Evolutionary conservation across 2,113 vertebrate species (phyloP), one percentile per base, ranked within the genome.

Genomic region (Phalacrocorax pelagicus): DNA sequence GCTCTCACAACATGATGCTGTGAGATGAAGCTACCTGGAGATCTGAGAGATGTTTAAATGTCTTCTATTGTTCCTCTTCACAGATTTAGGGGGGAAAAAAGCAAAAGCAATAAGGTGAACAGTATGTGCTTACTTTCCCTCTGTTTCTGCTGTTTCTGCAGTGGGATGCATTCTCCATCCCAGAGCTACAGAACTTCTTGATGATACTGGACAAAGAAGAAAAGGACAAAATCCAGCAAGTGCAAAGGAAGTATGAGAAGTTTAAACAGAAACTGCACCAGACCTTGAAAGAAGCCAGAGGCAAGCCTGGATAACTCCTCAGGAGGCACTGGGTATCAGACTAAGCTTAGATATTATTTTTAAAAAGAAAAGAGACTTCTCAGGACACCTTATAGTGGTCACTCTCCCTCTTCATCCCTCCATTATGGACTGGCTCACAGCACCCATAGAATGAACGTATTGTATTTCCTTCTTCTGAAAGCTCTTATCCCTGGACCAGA

Each of bases 81-180:
- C 18, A 55, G 55, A 67, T 20, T 15, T 18, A 26, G 57, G 44
- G 79, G 5, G 4, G 1, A 5, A 11, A 27, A 34, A 23, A 1
- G 5, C 57, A 24, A 15, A 52, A 34, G 27, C 67, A 63, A 1
- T 2, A 5, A 44, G 32, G 36, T 32, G 54, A 77, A 20, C 3
- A 6, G 20, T 21, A 18, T 34, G n/a, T 71, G 69, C 75, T 94
- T 30, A 80, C 69, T 65, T 51, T 17, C 38, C 62, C 44, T 90
- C 67, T 88, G 42, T 69, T 54, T 92, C 32, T 96, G 71, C 58
- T 86, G 57, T 4, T 62, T 81, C 67, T 51, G 58, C 98, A 99
- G 99, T 99, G 99, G 99, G 99, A 99, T 3, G 99, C 99, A 0
- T 99, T 99, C 98, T 99, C 99, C 30, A 98, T 99, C 88, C 99